A percentile compares a stretch with the other conserved stretches of the same genome.
These are phyloP conservation scores for Typhlomys cinereus DNA, from an alignment of 2,113 vertebrate genomes.

Conservation along the genomic window DNA sequence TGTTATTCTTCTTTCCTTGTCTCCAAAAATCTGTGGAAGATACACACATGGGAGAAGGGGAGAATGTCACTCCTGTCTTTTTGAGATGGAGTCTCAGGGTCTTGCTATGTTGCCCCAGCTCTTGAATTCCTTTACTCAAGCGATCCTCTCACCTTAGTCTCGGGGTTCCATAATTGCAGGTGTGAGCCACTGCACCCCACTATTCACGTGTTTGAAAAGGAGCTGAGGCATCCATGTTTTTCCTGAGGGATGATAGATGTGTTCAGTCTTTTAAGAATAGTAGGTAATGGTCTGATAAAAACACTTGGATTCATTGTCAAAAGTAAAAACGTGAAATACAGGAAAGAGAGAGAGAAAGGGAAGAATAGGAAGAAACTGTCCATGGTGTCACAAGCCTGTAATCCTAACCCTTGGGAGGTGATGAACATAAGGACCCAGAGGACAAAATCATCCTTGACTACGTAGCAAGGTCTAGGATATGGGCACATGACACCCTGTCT, in stretches of 20 bases:
- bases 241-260: background rate
- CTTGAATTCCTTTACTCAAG: background rate
- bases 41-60: background rate
- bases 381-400: background rate
- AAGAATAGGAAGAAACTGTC: background rate
- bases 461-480: too few species aligned
- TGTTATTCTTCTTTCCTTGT: background rate
- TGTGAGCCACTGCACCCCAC: background rate
- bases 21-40: constrained; percentile 4
- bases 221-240: background rate
- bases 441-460: too few species aligned
- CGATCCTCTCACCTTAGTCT: background rate
- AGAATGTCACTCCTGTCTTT: background rate
- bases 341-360: background rate
- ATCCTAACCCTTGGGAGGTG: background rate
- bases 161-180: background rate
- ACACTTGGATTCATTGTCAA: background rate
- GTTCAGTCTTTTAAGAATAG: constrained; percentile 31
- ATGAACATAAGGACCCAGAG: too few species aligned
- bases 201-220: background rate
- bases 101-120: background rate
- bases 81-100: background rate
- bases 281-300: background rate
- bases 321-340: background rate
- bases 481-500: too few species aligned